Evolutionary conservation across 2,797 vertebrate species (phyloP).

Genomic region (Enoplosus armatus): DNA sequence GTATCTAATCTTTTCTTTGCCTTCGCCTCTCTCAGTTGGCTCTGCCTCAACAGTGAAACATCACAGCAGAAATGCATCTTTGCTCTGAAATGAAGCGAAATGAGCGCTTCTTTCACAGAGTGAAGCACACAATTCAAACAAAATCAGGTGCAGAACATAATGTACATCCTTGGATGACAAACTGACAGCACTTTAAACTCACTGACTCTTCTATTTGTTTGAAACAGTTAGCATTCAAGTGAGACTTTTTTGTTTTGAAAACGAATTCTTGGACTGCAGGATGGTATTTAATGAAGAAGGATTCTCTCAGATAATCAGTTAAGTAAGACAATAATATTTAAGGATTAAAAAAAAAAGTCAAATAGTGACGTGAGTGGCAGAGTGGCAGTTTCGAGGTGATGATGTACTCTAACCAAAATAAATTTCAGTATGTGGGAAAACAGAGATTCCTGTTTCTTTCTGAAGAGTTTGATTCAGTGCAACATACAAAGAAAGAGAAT

Average conservation of each 20-base stretch:
- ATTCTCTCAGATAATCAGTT: no score
- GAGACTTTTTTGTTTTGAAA: background rate
- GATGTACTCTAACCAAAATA: background rate
- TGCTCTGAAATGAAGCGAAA: background rate
- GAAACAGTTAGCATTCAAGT: background rate
- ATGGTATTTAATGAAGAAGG: background rate
- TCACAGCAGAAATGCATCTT: background rate
- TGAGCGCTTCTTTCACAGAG: background rate
- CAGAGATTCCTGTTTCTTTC: background rate
- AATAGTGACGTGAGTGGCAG: background rate
- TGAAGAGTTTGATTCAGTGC: no score
- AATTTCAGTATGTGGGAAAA: background rate
- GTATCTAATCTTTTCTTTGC: background rate
- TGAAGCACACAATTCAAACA: background rate
- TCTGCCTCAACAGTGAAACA: background rate
- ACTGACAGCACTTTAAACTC: background rate
- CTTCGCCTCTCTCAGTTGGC: background rate
- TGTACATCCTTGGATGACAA: no score
- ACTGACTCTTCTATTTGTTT: background rate
- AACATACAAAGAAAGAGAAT: no score
- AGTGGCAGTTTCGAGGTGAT: background rate
- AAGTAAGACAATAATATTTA: no score
- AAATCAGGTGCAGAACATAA: background rate
- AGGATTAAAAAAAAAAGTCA: background rate
- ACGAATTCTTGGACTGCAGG: background rate